phyloP scores from a whole-genome alignment of 2,113 vertebrate species.

The Odontophorus gujanensis region DNA sequence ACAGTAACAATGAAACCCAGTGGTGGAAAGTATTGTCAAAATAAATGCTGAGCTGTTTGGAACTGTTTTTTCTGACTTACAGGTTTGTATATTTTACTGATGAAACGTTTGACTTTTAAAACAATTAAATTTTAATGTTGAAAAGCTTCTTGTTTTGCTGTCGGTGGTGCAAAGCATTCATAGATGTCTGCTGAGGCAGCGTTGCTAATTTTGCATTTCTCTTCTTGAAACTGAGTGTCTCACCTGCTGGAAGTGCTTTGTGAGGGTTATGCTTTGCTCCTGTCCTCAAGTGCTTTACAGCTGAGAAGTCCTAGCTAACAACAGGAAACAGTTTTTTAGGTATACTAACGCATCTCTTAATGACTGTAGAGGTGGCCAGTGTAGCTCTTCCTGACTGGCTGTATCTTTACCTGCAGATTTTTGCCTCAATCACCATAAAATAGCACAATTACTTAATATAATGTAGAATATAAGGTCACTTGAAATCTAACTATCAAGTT shows the following conservation, averaged over 20 bases:
- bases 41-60: constrained; percentile 7
- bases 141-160: background rate
- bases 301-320: background rate
- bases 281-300: background rate
- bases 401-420: background rate
- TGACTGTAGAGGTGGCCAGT: background rate
- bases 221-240: background rate
- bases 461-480: background rate
- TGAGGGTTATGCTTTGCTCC: background rate
- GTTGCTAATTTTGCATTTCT: background rate
- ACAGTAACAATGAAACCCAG: background rate
- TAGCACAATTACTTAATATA: background rate
- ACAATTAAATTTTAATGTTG: background rate
- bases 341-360: background rate
- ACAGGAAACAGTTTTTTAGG: background rate
- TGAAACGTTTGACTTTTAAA: background rate
- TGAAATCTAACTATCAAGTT: background rate
- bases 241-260: background rate
- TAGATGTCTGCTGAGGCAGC: background rate
- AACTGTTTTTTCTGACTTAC: background rate
- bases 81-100: background rate
- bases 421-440: background rate
- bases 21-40: constrained; percentile 10
- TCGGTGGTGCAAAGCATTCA: background rate
- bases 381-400: background rate